Base-by-base conservation (phyloP, 2,797 vertebrate genomes). In the Lacerta viridis region DNA sequence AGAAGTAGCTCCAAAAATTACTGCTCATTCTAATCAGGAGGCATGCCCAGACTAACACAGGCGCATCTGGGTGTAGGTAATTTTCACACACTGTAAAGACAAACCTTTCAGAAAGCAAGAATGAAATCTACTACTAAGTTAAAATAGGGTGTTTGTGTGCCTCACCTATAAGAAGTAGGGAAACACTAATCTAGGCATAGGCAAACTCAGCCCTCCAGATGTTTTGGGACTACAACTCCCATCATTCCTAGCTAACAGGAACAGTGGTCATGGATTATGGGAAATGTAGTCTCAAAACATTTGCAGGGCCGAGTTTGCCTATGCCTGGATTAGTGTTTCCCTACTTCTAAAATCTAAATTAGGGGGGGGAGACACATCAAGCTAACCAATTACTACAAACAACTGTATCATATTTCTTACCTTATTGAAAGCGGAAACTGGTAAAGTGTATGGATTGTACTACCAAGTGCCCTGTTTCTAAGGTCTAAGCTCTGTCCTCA, bases 401-500 rank as follows among this genome's bases (percentile, higher is more conserved):
- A 23, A 27, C 25, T 11, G 11, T 46, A 41, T 11, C 41, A 77
- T 18, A 41, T 77, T 43, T 11, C 75, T 77, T 7, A 39, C 9
- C 23, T 9, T 23, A 43, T 39, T 93, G 93, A 93, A 91, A 94
- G 84, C 20, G 0, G 0, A 94, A 94, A 95, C 90, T 94, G 94
- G 92, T 87, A 89, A 95, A 92, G 93, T 89, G 91, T 43, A 41
- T 0, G 1, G 87, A 90, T 77, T 90, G 80, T 79, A 93, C 81
- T 89, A 83, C 93, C 83, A 0, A 2, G 90, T 93, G 92, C 90
- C 76, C 84, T 89, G 87, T 88, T 90, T 94, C 83, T 93, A 83
- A 82, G 93, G 90, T 93, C 90, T 72, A 93, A 92, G 93, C 88
- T 61, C 36, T 76, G 64, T 87, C 89, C 90, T 93, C 92, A 92